These are phyloP conservation scores for Plagiodera versicolora DNA, from an alignment of 2,888 invertebrate genomes.

Conservation along the genomic window DNA sequence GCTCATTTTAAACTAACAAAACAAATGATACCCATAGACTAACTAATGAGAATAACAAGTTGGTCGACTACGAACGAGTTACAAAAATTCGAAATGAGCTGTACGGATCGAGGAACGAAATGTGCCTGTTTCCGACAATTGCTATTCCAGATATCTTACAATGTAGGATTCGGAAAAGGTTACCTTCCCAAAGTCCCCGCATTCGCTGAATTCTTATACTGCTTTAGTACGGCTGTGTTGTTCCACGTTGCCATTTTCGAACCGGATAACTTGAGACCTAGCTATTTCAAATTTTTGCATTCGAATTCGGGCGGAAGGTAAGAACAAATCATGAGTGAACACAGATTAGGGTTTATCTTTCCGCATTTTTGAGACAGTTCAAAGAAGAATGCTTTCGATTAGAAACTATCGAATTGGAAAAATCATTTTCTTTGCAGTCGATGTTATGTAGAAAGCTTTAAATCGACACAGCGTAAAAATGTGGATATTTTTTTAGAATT, in stretches of 20 bases:
- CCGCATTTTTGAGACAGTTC: background rate
- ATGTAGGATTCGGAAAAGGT: conserved; percentile 66
- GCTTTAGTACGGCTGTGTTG: conserved; percentile 74
- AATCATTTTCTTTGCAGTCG: background rate
- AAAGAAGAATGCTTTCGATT: too few species aligned
- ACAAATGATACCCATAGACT: too few species aligned
- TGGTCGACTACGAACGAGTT: background rate
- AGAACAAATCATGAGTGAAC: conserved; percentile 25
- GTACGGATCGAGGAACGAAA: background rate
- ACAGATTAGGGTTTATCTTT: background rate
- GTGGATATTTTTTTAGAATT: conserved; percentile 7
- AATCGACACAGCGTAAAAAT: background rate
- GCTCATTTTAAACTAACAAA: background rate
- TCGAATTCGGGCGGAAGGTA: conserved; percentile 72
- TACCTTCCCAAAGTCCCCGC: conserved; percentile 70
- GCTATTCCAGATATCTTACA: conserved; percentile 65
- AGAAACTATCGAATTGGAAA: too few species aligned
- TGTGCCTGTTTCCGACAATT: background rate
- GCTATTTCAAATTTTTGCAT: conserved; percentile 80
- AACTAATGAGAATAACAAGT: background rate
- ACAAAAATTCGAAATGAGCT: background rate
- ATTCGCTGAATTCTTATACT: conserved; percentile 72
- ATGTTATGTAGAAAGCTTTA: background rate
- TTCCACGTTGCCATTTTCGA: conserved; percentile 80
- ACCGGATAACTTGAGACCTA: conserved; percentile 75